Evolutionary conservation across 2,797 vertebrate species (phyloP).

Genomic region (Lithobates sylvaticus): DNA sequence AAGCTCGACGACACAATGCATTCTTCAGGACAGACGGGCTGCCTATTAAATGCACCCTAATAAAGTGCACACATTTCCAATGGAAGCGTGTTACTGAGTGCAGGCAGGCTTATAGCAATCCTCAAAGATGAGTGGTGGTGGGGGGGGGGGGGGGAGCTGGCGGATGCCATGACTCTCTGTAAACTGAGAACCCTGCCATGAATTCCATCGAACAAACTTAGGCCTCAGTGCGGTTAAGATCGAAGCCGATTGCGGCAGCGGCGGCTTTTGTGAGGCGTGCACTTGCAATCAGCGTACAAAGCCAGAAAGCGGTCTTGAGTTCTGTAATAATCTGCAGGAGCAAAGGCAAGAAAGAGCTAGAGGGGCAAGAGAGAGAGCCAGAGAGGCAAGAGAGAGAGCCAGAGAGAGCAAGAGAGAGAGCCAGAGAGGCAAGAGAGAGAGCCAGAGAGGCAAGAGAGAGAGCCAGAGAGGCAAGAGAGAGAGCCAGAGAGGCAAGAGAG

Average conservation of each 20-base stretch:
- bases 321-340: not conserved
- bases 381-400: too few species aligned
- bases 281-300: constrained; percentile 36
- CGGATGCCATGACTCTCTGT: not conserved
- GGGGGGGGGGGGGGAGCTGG: not conserved
- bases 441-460: too few species aligned
- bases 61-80: constrained; percentile 12
- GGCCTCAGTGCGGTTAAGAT: constrained; percentile 8
- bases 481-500: too few species aligned
- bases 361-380: not conserved
- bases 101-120: not conserved
- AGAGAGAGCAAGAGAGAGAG: too few species aligned
- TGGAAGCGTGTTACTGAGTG: not conserved
- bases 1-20: constrained; percentile 79
- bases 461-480: not conserved
- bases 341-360: not conserved
- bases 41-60: constrained; percentile 76
- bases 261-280: constrained; percentile 14
- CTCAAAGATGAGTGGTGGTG: not conserved
- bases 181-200: not conserved
- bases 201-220: not conserved
- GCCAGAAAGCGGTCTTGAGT: constrained; percentile 31
- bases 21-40: constrained; percentile 71
- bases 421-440: too few species aligned
- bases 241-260: constrained; percentile 1